phyloP scores from a whole-genome alignment of 35 echinoderm and acorn worm species.

The Holothuria glaberrima region DNA sequence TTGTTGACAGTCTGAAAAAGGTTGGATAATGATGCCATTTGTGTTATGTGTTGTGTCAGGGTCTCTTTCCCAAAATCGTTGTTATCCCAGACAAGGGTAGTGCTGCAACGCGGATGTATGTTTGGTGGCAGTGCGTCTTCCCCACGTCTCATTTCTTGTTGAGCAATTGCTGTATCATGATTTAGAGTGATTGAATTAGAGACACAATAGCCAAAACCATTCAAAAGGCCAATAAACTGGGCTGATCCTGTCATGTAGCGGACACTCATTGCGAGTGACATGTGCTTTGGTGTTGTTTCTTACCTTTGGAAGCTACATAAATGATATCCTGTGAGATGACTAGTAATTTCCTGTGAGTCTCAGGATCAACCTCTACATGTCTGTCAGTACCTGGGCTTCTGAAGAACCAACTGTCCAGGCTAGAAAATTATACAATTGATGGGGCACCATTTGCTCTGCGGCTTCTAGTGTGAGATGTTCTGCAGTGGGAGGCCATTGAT shows the following conservation, averaged over 20 bases:
- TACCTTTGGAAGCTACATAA: slow-evolving; percentile 21
- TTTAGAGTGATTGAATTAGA: neutral
- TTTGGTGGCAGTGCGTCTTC: too few species aligned
- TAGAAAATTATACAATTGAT: slow-evolving; percentile 55
- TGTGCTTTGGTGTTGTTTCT: slow-evolving; percentile 18
- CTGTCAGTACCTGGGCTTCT: neutral
- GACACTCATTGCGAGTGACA: slow-evolving; percentile 18
- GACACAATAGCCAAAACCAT: slow-evolving; percentile 41
- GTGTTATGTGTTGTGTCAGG: slow-evolving; percentile 18
- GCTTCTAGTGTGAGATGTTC: slow-evolving; percentile 47
- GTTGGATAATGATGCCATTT: slow-evolving; percentile 13
- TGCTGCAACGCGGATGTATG: too few species aligned
- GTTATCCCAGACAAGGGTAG: slow-evolving; percentile 2
- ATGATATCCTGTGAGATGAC: slow-evolving; percentile 52
- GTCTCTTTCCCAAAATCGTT: too few species aligned
- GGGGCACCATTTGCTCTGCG: slow-evolving; percentile 32
- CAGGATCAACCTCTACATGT: neutral
- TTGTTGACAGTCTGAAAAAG: neutral
- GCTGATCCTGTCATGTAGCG: slow-evolving; percentile 46
- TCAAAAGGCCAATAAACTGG: neutral
- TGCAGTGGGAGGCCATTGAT: slow-evolving; percentile 44
- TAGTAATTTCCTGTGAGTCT: neutral
- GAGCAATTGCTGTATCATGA: too few species aligned
- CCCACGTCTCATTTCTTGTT: too few species aligned
- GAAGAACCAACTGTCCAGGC: slow-evolving; percentile 24